Evolutionary conservation across 2,113 vertebrate species (phyloP).

Genomic region (Pelmatolapia mariae): DNA sequence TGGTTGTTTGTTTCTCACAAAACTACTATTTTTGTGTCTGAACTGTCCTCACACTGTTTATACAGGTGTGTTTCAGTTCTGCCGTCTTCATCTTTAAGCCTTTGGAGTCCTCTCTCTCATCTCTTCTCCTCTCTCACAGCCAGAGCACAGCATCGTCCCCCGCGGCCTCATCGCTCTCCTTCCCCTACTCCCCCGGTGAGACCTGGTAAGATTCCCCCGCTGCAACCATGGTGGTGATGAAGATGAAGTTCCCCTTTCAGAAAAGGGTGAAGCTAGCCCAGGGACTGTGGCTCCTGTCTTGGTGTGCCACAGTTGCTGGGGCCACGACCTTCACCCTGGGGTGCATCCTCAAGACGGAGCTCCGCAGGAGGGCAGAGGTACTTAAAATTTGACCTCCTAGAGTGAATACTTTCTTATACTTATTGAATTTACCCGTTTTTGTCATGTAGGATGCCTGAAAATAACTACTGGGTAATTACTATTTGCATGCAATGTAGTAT

Average conservation of each 20-base stretch:
- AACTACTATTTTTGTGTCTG: not conserved
- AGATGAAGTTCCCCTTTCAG: conserved; percentile 78
- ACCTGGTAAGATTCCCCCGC: not conserved
- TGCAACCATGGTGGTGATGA: conserved; percentile 75
- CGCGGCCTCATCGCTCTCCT: conserved; percentile 15
- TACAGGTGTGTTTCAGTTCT: not conserved
- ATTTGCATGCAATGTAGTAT: not conserved
- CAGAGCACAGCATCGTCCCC: conserved; percentile 27
- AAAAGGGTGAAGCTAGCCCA: conserved; percentile 79
- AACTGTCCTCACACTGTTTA: not conserved
- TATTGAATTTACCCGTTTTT: not conserved
- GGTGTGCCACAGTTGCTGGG: conserved; percentile 72
- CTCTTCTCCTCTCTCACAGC: conserved; percentile 19
- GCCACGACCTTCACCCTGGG: conserved; percentile 75
- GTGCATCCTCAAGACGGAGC: conserved; percentile 78
- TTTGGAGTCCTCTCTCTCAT: not conserved
- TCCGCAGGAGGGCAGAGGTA: conserved; percentile 76
- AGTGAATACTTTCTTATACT: not conserved
- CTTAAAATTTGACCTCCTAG: not conserved
- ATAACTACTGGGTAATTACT: not conserved
- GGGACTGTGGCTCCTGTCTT: conserved; percentile 80
- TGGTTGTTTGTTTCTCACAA: not conserved
- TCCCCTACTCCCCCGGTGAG: conserved; percentile 48
- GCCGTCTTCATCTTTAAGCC: not conserved
- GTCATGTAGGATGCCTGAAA: not conserved